Conservation (phyloP, 1,140 invertebrate species). For the Drosophila elegans region DNA sequence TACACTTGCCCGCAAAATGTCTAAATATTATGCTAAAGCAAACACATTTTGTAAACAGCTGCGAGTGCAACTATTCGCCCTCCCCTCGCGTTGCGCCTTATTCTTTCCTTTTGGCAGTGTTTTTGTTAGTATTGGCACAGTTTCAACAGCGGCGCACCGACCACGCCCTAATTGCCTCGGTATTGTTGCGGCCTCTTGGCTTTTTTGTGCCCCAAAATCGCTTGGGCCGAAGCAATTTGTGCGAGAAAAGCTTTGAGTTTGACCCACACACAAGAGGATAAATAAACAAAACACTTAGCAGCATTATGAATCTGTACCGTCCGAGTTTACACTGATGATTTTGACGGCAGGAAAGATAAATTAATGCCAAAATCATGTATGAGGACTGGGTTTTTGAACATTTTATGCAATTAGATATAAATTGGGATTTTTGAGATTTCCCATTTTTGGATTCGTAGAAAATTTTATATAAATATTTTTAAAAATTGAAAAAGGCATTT, state of each 20-base stretch:
- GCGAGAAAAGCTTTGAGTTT: conserved; percentile 8
- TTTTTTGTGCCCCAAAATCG: conserved; percentile 22
- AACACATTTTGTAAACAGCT: conserved; percentile 51
- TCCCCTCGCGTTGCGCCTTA: not conserved
- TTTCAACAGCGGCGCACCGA: conserved; percentile 35
- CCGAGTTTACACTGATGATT: conserved; percentile 7
- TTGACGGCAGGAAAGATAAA: conserved; percentile 4
- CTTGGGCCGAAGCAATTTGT: conserved; percentile 19
- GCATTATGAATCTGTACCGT: conserved; percentile 12
- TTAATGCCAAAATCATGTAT: not conserved
- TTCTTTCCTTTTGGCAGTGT: conserved; percentile 14
- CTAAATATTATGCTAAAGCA: conserved; percentile 47
- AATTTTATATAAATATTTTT: too few relatives aligned
- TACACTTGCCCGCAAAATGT: conserved; percentile 46
- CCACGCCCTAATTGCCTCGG: conserved; percentile 42
- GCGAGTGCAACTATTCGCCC: conserved; percentile 36
- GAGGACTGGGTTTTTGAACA: not conserved
- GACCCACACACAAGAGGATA: conserved; percentile 24
- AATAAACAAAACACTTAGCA: conserved; percentile 35
- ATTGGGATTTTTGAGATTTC: not conserved
- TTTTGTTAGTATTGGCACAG: conserved; percentile 48
- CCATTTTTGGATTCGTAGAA: not conserved
- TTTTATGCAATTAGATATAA: not conserved
- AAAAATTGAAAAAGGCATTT: too few relatives aligned
- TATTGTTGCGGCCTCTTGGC: conserved; percentile 23